Evolutionary conservation across 2,797 vertebrate genomes (phyloP).

Genomic region (Dryobates pubescens): DNA sequence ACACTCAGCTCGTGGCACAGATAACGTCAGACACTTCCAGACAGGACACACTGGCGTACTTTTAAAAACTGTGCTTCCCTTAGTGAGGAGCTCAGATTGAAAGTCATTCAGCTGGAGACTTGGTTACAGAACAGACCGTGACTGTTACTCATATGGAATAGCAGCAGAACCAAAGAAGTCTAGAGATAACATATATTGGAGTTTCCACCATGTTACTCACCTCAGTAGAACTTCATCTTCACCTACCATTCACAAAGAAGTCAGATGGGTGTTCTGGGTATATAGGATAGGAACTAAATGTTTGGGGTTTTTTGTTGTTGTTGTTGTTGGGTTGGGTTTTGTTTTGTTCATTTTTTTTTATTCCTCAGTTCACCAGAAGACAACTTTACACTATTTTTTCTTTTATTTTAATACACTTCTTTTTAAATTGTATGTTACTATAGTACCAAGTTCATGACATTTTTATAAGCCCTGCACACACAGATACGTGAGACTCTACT

Average conservation of each 20-base stretch:
- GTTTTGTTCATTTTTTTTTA: too few species aligned
- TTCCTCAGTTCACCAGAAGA: background rate
- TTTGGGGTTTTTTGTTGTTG: too few species aligned
- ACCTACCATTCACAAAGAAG: background rate
- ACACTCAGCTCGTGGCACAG: conserved; percentile 38
- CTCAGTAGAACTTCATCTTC: background rate
- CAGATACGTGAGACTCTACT: background rate
- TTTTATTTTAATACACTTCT: background rate
- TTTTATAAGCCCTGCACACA: background rate
- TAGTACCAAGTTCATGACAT: background rate
- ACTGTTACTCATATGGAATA: conserved; percentile 21
- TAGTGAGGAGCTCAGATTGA: conserved; percentile 38
- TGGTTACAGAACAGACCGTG: background rate
- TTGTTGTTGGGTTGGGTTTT: too few species aligned
- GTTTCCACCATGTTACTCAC: conserved; percentile 17
- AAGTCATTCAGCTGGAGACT: background rate
- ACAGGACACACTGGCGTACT: conserved; percentile 22
- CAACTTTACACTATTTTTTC: background rate
- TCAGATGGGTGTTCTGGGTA: conserved; percentile 6
- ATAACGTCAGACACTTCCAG: conserved; percentile 34
- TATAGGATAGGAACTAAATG: background rate
- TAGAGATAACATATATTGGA: background rate
- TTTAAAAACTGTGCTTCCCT: conserved; percentile 11
- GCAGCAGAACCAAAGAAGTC: conserved; percentile 7
- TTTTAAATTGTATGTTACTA: background rate